These are phyloP conservation scores for Tetranychus urticae DNA, from an alignment of 1,140 invertebrate species.

Conservation along the genomic window DNA sequence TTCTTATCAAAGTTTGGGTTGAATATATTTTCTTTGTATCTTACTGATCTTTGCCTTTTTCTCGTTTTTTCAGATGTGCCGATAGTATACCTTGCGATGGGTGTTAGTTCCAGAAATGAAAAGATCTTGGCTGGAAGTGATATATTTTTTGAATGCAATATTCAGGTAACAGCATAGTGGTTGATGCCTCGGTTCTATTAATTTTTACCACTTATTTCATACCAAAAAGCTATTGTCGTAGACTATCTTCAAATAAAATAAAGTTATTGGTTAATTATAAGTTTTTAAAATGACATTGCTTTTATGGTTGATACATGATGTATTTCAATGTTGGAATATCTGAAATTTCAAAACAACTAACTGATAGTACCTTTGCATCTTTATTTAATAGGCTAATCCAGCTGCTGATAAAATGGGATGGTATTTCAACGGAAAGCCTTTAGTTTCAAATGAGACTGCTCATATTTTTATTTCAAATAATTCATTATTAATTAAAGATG, in stretches of 20 bases:
- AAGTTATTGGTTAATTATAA: no score
- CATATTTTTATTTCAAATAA: constrained; percentile 54
- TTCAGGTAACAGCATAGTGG: constrained; percentile 6
- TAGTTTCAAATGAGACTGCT: constrained; percentile 21
- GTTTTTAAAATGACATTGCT: no score
- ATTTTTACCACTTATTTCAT: no score
- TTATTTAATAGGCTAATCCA: constrained; percentile 47
- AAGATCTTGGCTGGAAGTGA: constrained; percentile 51
- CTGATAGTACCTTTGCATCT: not conserved
- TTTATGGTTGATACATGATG: no score
- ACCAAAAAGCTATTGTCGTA: no score
- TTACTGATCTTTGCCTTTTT: not conserved
- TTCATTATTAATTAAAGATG: constrained; percentile 22
- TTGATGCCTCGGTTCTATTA: no score
- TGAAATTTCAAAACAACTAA: no score
- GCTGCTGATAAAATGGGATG: constrained; percentile 48
- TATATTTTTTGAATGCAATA: constrained; percentile 66
- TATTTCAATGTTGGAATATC: no score
- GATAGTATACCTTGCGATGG: constrained; percentile 11
- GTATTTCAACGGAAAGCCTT: constrained; percentile 38
- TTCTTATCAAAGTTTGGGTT: no score
- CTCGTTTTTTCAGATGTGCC: constrained; percentile 11
- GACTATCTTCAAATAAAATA: no score
- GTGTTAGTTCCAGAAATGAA: constrained; percentile 36
- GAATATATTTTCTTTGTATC: no score